Base-by-base conservation (phyloP, 2,888 invertebrate species). In the Drosophila pullipes region DNA sequence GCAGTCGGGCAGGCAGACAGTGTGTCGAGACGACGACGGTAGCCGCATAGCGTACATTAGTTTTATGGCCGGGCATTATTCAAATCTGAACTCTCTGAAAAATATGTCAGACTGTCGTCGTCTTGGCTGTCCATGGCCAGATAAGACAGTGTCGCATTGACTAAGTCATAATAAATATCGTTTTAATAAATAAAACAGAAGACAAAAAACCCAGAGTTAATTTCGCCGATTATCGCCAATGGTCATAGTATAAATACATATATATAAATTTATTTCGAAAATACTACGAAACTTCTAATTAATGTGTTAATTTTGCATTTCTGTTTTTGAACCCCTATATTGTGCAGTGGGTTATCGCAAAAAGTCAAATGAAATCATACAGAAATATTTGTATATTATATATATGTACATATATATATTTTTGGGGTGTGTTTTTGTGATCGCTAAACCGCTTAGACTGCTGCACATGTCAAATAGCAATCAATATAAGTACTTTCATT, bases 141-240 rank as follows among this genome's bases (percentile, higher is more conserved):
- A 85, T 90, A 90, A 89, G 88, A 25, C 67, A 74, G 69, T 64
- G 57, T 68, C 60, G 62, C 41, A 66, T 62, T 78, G 64, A 52
- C 73, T 81, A 81, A 82, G 76, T 72, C 76, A 76, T 78, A 82
- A 90, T 77, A 77, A 89, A 89, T 89, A 67, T 59, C 54, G 71
- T 81, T 82, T 81, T 88, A 85, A 90, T 78, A 74, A 39, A 9
- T 13, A 47, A 22, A 7, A 7, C 13, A 22, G 7, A 16, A 25
- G 7, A 13, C 5, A 57, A n/a, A 30, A 88, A 63, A 64, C 55
- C 58, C 64, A 75, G 71, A 82, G 72, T 74, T 75, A 67, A 73
- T 50, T 70, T 61, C n/a, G 50, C 44, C 39, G 57, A 71, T 76
- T 80, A 81, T 80, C 81, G 50, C 22, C 25, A 39, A 54, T 16